These are phyloP conservation scores for Toxonevra muliebris DNA, from an alignment of 2,888 invertebrate genomes.

Conservation along the genomic window DNA sequence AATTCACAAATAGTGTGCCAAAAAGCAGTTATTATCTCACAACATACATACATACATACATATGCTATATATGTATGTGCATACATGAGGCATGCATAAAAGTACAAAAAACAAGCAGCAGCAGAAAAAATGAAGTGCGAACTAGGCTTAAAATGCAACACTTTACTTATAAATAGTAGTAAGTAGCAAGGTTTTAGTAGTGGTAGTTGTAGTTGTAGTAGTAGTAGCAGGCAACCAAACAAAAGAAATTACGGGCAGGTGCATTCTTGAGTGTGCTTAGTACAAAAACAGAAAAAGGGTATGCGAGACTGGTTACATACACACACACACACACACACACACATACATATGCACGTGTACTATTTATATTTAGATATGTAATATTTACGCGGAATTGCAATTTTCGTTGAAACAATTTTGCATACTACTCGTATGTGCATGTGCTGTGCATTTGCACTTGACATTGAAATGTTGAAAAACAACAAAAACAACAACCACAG, in stretches of 20 bases:
- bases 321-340: too few relatives aligned
- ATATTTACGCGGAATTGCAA: too few relatives aligned
- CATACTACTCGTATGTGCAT: too few relatives aligned
- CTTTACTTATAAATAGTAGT: slow-evolving; percentile 39
- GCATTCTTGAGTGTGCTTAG: neutral
- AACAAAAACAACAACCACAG: slow-evolving; percentile 35
- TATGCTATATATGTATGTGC: neutral
- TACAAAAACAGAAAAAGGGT: too few relatives aligned
- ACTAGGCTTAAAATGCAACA: slow-evolving; percentile 29
- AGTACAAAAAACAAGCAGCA: neutral
- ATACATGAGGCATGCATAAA: neutral
- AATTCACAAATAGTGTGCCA: slow-evolving; percentile 46
- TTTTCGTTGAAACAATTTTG: too few relatives aligned
- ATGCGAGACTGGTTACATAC: too few relatives aligned
- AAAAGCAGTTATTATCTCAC: slow-evolving; percentile 49
- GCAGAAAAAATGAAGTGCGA: slow-evolving; percentile 25
- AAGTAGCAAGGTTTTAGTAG: too few relatives aligned
- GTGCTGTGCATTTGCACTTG: neutral
- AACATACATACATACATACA: slow-evolving; percentile 7
- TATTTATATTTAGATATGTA: too few relatives aligned
- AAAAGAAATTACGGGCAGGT: slow-evolving; percentile 21
- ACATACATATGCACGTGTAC: too few relatives aligned
- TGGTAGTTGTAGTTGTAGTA: too few relatives aligned
- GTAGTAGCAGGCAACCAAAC: neutral
- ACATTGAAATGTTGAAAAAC: neutral